Evolutionary conservation across 2,797 vertebrate species (phyloP), one percentile per base, ranked within the genome.

Genomic region (Aulostomus chinensis): DNA sequence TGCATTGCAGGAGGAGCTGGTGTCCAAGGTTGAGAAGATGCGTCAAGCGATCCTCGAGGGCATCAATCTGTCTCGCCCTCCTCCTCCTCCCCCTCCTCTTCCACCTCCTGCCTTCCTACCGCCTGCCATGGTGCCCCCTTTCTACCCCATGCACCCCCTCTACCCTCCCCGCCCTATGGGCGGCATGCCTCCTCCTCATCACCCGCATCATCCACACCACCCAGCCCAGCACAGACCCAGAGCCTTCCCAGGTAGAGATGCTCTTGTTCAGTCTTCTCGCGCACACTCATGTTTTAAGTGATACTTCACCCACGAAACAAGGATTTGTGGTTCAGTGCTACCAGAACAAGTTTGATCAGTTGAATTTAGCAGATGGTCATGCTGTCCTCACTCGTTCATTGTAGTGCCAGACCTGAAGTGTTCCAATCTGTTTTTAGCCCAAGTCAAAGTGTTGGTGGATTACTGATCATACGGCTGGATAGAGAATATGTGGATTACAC

Each of bases 11-110:
- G 93, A 92, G 73, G 94, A 96, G 65, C 89, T 95, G 80, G 92
- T 94, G 60, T 93, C 92, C 56, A 93, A 94, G 74, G 94, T 95
- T 16, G 94, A 96, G 77, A 96, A 94, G 88, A 96, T 96, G 94
- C 93, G 94, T 36, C 94, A 95, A 84, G 94, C 94, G 36, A 96
- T 96, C 69, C 86, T 96, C 2, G 94, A 96, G 81, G 94, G 94
- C 80, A 92, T 95, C 76, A 94, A 93, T 80, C 80, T 95, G 34
- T 94, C 91, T 16, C 91, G 92, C 24, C 93, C 93, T 32, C 91
- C 92, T 38, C 92, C 91, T 3, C 92, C 91, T 9, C 94, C 93
- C 4, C 93, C 93, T 13, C 90, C 93, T 47, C 89, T 95, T 34
- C 94, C 94, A n/a, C 92, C 93, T 14, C 93, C 94, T 10, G 89